phyloP scores from a whole-genome alignment of 2,113 vertebrate genomes.

The Percina caprodes region DNA sequence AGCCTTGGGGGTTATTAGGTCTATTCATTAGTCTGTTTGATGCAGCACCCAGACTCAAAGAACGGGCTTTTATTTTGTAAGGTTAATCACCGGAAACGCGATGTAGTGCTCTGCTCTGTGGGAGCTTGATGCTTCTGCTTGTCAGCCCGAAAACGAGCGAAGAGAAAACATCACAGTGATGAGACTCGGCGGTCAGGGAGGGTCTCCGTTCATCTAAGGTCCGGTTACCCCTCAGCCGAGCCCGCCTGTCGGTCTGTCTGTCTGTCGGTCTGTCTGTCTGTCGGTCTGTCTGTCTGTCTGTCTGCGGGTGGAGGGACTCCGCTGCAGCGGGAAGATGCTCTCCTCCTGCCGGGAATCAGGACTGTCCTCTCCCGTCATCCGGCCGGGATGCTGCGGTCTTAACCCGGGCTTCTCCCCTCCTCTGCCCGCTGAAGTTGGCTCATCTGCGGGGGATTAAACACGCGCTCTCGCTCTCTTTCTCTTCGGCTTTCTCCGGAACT shows the following conservation, averaged over 20 bases:
- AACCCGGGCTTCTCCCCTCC: slow-evolving; percentile 41
- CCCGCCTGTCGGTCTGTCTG: not conserved
- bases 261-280: not conserved
- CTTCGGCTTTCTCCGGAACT: slow-evolving; percentile 1
- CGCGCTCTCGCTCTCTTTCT: not conserved
- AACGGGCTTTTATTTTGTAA: slow-evolving; percentile 41
- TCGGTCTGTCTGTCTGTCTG: not conserved
- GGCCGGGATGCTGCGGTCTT: slow-evolving; percentile 65
- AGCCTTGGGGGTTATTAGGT: too few relatives aligned
- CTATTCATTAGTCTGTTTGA: not conserved
- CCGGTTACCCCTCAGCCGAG: not conserved
- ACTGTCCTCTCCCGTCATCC: slow-evolving; percentile 50
- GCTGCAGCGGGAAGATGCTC: slow-evolving; percentile 52
- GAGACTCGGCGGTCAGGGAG: slow-evolving; percentile 46
- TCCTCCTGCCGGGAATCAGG: slow-evolving; percentile 52
- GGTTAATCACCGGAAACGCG: not conserved
- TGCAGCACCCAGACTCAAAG: not conserved
- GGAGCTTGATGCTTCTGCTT: not conserved
- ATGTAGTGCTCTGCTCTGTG: not conserved
- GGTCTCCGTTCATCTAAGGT: slow-evolving; percentile 14
- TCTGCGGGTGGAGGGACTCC: not conserved
- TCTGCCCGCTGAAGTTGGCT: slow-evolving; percentile 64
- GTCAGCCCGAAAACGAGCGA: slow-evolving; percentile 29
- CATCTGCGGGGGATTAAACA: slow-evolving; percentile 52
- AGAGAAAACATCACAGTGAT: slow-evolving; percentile 28